phyloP scores from a whole-genome alignment of 2,888 invertebrate species.

The Hirtodrosophila cameraria region DNA sequence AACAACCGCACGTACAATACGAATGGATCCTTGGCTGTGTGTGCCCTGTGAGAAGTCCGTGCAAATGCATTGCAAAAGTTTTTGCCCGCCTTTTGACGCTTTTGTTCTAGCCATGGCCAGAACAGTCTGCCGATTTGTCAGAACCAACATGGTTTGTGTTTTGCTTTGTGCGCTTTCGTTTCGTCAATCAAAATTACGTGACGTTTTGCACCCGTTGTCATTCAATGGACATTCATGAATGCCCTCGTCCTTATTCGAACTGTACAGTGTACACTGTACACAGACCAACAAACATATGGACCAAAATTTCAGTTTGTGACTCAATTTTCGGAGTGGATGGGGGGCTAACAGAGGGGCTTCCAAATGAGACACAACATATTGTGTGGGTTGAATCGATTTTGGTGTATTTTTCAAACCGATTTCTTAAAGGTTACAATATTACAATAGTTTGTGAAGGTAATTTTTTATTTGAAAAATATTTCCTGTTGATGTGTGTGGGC shows the following conservation, averaged over 20 bases:
- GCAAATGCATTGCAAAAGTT: constrained; percentile 46
- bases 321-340: not conserved
- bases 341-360: no score
- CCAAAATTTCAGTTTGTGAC: constrained; percentile 19
- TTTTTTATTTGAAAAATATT: no score
- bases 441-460: no score
- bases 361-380: not conserved
- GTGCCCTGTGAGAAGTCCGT: constrained; percentile 1
- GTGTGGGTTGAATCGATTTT: not conserved
- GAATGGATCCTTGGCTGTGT: constrained; percentile 38
- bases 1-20: constrained; percentile 56
- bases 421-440: no score
- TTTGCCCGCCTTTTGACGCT: constrained; percentile 30
- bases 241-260: constrained; percentile 1
- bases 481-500: no score
- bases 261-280: not conserved
- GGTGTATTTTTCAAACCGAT: not conserved
- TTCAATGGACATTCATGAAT: constrained; percentile 52
- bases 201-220: constrained; percentile 55
- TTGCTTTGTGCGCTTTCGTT: constrained; percentile 55
- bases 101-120: constrained; percentile 24
- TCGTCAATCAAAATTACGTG: constrained; percentile 80
- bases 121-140: constrained; percentile 59
- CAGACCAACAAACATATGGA: constrained; percentile 4
- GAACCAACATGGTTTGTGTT: constrained; percentile 54